Percentiles rank a stretch among this genome's conserved stretches.
Evolutionary conservation across 1,140 invertebrate species (phyloP).

Genomic region (Bombus haemorrhoidalis): DNA sequence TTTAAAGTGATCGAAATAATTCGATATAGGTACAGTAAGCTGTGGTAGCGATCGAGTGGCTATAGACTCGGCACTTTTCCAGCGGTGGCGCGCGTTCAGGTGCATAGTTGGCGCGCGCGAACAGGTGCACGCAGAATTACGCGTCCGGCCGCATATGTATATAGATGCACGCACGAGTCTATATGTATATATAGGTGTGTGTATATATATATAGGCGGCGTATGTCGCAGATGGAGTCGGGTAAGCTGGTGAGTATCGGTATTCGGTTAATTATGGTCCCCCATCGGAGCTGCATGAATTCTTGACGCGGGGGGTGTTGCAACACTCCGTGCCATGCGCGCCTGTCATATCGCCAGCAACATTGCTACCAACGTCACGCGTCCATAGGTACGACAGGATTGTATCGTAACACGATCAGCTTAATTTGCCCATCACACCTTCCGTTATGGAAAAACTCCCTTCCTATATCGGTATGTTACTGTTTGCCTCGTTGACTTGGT

Average conservation of each 20-base stretch:
- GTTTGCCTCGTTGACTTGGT: not conserved
- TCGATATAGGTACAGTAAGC: not conserved
- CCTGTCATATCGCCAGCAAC: conserved; percentile 81
- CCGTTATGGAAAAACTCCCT: not conserved
- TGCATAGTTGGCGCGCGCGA: conserved; percentile 51
- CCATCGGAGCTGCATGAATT: conserved; percentile 79
- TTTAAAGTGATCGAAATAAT: not conserved
- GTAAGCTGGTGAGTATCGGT: conserved; percentile 79
- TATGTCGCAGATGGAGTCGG: conserved; percentile 78
- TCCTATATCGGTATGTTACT: not conserved
- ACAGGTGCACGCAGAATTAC: conserved; percentile 74
- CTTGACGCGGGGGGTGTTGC: conserved; percentile 81
- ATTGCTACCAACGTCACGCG: conserved; percentile 78
- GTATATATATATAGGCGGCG: conserved; percentile 56
- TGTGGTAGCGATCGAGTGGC: not conserved
- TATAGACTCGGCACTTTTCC: conserved; percentile 18
- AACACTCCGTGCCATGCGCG: conserved; percentile 78
- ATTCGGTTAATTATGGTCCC: conserved; percentile 83
- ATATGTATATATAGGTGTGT: not conserved
- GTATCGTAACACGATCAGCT: conserved; percentile 60
- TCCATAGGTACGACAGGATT: conserved; percentile 65
- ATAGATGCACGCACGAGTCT: not conserved
- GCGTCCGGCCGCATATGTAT: conserved; percentile 57
- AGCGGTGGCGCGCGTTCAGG: conserved; percentile 9
- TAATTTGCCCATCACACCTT: conserved; percentile 57